Conservation (phyloP, 2,797 vertebrate genomes). For the Notolepis coatsorum region DNA sequence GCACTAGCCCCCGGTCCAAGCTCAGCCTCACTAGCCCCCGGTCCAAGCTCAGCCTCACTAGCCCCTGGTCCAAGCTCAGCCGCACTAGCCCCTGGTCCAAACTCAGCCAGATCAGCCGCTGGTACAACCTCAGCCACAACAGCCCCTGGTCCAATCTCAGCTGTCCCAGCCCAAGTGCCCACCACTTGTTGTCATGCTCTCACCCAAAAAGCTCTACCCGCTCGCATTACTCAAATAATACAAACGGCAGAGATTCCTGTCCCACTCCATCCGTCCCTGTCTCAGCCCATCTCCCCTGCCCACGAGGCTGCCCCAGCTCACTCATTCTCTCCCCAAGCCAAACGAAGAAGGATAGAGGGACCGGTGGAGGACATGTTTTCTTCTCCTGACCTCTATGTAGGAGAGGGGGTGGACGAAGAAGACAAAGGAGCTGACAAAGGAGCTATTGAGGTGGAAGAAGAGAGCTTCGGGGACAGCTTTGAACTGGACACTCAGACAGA, state of each 20-base stretch:
- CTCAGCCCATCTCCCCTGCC: constrained; percentile 7
- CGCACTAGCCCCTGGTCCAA: neutral
- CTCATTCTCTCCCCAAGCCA: constrained; percentile 60
- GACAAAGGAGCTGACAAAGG: neutral
- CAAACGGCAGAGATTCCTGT: constrained; percentile 6
- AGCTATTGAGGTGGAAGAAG: constrained; percentile 44
- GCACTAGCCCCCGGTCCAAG: neutral
- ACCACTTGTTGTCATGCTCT: neutral
- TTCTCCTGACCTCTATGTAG: constrained; percentile 71
- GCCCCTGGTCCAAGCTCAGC: neutral
- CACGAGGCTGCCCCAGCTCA: constrained; percentile 14
- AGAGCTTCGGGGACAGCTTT: constrained; percentile 92
- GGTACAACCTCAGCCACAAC: neutral
- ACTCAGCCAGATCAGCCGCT: no score
- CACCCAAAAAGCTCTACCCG: neutral
- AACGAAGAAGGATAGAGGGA: constrained; percentile 64
- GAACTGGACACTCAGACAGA: constrained; percentile 94
- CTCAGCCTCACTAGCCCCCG: neutral
- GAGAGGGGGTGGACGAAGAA: constrained; percentile 29
- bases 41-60: constrained; percentile 9
- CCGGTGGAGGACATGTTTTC: constrained; percentile 54
- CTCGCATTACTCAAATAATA: constrained; percentile 18
- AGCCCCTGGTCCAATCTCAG: constrained; percentile 2
- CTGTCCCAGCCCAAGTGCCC: neutral
- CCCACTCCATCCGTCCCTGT: neutral